Percentiles rank a stretch among this genome's conserved stretches.
phyloP scores from a whole-genome alignment of 2,888 invertebrate genomes.

The Agapetus fuscipes region DNA sequence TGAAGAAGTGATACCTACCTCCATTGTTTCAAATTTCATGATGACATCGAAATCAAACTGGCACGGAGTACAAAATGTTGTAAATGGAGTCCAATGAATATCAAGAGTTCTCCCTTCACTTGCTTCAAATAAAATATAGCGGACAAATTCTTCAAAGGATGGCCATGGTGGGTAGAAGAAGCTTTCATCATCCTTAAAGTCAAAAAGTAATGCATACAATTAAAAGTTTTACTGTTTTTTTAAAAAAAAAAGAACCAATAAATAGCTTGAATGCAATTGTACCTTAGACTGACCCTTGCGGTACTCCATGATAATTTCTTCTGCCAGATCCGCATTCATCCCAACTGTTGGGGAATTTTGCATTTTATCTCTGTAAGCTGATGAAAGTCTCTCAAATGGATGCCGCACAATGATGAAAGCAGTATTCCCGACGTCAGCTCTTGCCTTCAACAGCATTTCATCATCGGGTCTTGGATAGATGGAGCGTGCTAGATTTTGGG shows the following conservation, averaged over 20 bases:
- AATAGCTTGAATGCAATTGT: no score
- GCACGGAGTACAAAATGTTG: conserved; percentile 63
- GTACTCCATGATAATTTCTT: conserved; percentile 55
- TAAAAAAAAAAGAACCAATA: no score
- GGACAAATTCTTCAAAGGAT: conserved; percentile 60
- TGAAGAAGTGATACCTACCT: conserved; percentile 29
- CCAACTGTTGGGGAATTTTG: conserved; percentile 57
- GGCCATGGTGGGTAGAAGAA: conserved; percentile 46
- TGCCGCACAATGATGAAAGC: conserved; percentile 61
- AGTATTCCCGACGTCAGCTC: conserved; percentile 24
- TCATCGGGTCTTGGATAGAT: conserved; percentile 56
- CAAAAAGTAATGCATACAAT: no score
- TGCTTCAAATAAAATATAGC: conserved; percentile 54
- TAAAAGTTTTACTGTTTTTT: no score
- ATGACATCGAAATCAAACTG: conserved; percentile 59
- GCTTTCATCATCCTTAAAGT: conserved; percentile 23
- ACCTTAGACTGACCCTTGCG: conserved; percentile 28
- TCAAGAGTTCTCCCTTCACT: conserved; percentile 44
- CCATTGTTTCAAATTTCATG: conserved; percentile 59
- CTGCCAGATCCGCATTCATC: conserved; percentile 56
- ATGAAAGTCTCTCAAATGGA: conserved; percentile 58
- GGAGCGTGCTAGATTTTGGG: conserved; percentile 54
- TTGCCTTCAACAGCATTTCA: conserved; percentile 23
- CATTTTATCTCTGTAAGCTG: conserved; percentile 63
- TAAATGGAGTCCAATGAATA: conserved; percentile 64